Conservation (phyloP, 2,888 invertebrate species). For the Amphimallon solstitiale region DNA sequence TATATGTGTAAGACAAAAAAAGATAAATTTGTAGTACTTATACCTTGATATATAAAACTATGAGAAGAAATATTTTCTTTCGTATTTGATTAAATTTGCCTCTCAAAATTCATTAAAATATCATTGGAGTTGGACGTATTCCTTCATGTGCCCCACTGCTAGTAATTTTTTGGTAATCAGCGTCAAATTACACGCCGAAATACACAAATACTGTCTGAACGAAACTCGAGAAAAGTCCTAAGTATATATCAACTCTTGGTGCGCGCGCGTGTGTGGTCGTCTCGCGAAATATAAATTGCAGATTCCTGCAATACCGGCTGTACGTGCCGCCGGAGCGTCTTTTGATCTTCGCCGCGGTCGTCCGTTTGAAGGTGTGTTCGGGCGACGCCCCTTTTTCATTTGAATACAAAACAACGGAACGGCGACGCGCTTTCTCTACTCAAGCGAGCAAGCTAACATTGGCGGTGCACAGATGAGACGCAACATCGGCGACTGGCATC, state of each 20-base stretch:
- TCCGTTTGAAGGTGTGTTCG: conserved; percentile 34
- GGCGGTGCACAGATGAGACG: background rate
- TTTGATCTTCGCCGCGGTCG: conserved; percentile 45
- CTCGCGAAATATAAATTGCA: conserved; percentile 46
- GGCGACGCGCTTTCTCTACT: conserved; percentile 26
- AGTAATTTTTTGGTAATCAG: conserved; percentile 16
- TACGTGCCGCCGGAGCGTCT: conserved; percentile 43
- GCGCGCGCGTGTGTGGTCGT: conserved; percentile 41
- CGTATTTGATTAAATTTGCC: no score
- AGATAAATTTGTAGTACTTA: no score
- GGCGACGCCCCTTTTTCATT: conserved; percentile 39
- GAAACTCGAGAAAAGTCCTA: background rate
- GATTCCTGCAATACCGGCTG: conserved; percentile 47
- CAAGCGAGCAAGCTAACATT: conserved; percentile 19
- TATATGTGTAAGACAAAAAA: no score
- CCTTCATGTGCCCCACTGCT: background rate
- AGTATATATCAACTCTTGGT: conserved; percentile 36
- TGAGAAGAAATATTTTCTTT: no score
- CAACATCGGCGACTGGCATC: background rate
- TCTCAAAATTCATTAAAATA: background rate
- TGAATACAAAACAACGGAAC: conserved; percentile 29
- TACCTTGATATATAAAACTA: no score
- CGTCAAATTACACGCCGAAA: conserved; percentile 18
- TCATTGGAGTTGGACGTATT: background rate
- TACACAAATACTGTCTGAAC: background rate